Conservation (phyloP, 2,797 vertebrate genomes). For the Betta splendens region DNA sequence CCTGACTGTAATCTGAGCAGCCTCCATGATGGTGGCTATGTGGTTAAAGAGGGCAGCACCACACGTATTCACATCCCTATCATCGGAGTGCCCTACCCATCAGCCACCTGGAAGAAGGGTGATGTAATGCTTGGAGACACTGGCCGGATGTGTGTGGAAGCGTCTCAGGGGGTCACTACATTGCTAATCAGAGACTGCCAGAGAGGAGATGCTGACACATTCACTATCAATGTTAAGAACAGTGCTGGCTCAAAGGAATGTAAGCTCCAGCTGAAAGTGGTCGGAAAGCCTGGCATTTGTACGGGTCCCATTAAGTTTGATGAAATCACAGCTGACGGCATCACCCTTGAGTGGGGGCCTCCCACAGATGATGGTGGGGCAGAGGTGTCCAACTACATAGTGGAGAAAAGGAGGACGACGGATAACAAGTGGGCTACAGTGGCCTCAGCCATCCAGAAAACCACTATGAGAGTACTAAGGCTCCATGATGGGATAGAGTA, state of each 20-base stretch:
- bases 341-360: conserved; percentile 94
- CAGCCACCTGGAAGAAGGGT: conserved; percentile 92
- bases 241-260: conserved; percentile 90
- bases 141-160: conserved; percentile 90
- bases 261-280: conserved; percentile 90
- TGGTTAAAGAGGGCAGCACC: conserved; percentile 94
- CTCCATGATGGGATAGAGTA: conserved; percentile 96
- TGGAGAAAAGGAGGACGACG: conserved; percentile 95
- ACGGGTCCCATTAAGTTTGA: conserved; percentile 95
- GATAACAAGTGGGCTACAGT: conserved; percentile 97
- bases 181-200: conserved; percentile 94
- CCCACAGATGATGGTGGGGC: conserved; percentile 96
- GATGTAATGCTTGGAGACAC: conserved; percentile 85
- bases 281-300: conserved; percentile 96
- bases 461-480: conserved; percentile 91
- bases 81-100: conserved; percentile 87
- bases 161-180: conserved; percentile 87
- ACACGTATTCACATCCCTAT: conserved; percentile 93
- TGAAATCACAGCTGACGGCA: conserved; percentile 95
- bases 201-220: conserved; percentile 92
- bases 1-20: conserved; percentile 93
- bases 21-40: conserved; percentile 87
- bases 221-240: conserved; percentile 89
- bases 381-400: conserved; percentile 96
- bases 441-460: conserved; percentile 97